A percentile compares a stretch with the other conserved stretches of the same genome.
Evolutionary conservation across 2,113 vertebrate genomes (phyloP).

Genomic region (Poecile atricapillus): DNA sequence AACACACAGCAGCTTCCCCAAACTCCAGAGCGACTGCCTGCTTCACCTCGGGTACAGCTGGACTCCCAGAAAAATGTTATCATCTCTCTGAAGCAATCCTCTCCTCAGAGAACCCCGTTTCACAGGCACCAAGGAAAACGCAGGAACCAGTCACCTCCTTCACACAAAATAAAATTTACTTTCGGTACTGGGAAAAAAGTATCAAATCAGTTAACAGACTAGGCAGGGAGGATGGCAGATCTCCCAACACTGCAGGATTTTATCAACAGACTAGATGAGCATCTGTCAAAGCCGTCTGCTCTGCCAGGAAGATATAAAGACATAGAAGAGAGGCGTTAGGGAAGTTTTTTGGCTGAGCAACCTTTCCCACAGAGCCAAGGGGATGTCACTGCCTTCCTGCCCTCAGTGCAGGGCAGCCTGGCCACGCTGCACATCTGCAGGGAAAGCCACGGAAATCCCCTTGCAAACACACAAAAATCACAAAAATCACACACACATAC

Average conservation of each 20-base stretch:
- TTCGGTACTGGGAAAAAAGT: not conserved
- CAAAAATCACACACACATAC: rapidly evolving
- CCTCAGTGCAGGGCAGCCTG: not conserved
- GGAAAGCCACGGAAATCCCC: rapidly evolving
- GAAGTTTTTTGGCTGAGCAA: not conserved
- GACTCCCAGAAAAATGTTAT: rapidly evolving
- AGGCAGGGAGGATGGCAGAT: not conserved
- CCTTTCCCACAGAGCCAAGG: not conserved
- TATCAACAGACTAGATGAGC: not conserved
- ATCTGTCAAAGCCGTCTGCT: not conserved
- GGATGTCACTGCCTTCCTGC: not conserved
- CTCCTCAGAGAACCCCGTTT: not conserved
- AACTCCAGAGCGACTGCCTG: rapidly evolving
- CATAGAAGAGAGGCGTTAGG: rapidly evolving
- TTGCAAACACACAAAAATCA: rapidly evolving
- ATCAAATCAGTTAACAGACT: not conserved
- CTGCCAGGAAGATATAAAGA: not conserved
- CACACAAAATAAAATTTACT: rapidly evolving
- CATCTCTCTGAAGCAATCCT: not conserved
- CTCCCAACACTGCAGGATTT: not conserved
- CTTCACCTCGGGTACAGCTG: not conserved
- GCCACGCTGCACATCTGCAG: rapidly evolving
- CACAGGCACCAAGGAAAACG: not conserved
- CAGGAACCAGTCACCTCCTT: not conserved
- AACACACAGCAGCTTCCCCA: not conserved